Evolutionary conservation across 2,113 vertebrate genomes (phyloP).

Genomic region (Potamarius usumacintae): DNA sequence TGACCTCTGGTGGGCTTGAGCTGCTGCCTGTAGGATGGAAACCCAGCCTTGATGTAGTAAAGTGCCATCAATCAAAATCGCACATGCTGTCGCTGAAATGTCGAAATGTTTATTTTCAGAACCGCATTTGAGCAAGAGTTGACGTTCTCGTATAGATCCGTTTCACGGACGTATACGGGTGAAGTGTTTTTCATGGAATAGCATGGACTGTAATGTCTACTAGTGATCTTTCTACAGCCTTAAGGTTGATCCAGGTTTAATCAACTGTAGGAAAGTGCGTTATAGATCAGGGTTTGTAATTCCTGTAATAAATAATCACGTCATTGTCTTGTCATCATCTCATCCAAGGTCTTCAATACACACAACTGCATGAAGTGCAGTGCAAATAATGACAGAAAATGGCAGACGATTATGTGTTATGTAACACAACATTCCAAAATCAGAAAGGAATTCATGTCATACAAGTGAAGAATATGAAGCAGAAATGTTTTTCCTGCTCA

Average conservation of each 20-base stretch:
- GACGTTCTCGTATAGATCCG: neutral
- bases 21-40: slow-evolving; percentile 56
- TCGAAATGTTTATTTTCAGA: neutral
- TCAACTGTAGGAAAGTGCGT: neutral
- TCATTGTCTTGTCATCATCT: neutral
- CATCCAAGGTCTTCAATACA: neutral
- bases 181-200: neutral
- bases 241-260: neutral
- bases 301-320: neutral
- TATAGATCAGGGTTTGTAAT: neutral
- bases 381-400: neutral
- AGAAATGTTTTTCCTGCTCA: neutral
- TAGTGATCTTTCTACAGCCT: neutral
- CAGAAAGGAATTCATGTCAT: neutral
- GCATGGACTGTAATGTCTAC: neutral
- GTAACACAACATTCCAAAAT: neutral
- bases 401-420: neutral
- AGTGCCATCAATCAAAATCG: slow-evolving; percentile 23
- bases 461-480: neutral
- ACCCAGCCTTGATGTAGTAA: slow-evolving; percentile 17
- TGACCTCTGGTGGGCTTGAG: slow-evolving; percentile 76
- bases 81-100: neutral
- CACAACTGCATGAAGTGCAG: neutral
- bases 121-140: neutral
- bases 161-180: neutral